Conservation (phyloP, 2,797 vertebrate genomes). For the Falco concolor region DNA sequence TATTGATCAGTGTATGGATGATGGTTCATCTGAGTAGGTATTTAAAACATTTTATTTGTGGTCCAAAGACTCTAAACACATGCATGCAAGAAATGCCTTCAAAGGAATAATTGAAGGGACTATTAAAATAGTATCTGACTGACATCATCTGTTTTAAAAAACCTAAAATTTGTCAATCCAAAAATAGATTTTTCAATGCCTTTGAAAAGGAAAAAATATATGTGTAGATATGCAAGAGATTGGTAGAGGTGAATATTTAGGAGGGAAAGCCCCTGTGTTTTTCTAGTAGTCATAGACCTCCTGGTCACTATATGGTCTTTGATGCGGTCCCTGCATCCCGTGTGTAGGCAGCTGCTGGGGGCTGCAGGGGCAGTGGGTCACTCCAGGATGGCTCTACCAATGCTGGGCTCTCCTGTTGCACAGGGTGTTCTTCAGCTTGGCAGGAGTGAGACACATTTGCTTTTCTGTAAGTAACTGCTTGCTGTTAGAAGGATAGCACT, state of each 20-base stretch:
- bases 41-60: background rate
- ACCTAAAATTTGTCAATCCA: background rate
- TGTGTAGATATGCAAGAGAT: too few relatives aligned
- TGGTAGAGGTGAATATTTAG: background rate
- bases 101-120: background rate
- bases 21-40: background rate
- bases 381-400: background rate
- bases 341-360: accelerated
- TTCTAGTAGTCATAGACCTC: background rate
- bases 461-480: background rate
- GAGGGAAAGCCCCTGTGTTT: background rate
- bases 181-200: background rate
- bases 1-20: background rate
- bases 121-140: background rate
- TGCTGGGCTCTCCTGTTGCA: background rate
- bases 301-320: accelerated
- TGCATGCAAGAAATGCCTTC: background rate
- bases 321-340: background rate
- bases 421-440: background rate
- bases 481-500: background rate
- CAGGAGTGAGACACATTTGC: accelerated
- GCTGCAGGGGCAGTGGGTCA: background rate
- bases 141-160: background rate
- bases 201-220: background rate
- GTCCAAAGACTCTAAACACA: background rate